Percentiles rank a stretch among this genome's conserved stretches.
These are phyloP conservation scores for Oxyruncus cristatus DNA, from an alignment of 2,113 vertebrate genomes.

Conservation along the genomic window DNA sequence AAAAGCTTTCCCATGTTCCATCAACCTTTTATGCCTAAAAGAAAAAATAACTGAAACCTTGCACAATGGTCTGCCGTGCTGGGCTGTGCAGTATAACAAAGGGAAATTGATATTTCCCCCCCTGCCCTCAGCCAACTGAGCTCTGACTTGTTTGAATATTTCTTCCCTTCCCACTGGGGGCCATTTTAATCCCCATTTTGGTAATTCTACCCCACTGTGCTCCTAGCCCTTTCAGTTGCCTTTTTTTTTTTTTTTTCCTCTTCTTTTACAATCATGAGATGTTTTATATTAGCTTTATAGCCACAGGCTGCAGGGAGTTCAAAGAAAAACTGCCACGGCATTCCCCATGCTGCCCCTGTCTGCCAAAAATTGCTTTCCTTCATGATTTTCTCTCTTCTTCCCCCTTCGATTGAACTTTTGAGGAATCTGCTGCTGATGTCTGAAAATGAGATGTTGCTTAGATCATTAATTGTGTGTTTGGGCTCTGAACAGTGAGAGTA, in stretches of 20 bases:
- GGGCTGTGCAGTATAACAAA: slow-evolving; percentile 12
- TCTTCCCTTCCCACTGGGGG: slow-evolving; percentile 17
- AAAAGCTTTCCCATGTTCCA: background rate
- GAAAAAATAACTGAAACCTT: background rate
- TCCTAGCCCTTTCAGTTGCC: slow-evolving; percentile 30
- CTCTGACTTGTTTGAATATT: background rate
- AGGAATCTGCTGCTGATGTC: background rate
- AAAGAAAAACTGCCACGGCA: slow-evolving; percentile 69
- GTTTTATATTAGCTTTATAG: slow-evolving; percentile 80
- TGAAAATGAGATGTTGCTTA: background rate
- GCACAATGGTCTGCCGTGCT: background rate
- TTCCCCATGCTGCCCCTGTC: slow-evolving; percentile 16
- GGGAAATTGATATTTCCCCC: background rate
- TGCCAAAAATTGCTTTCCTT: slow-evolving; percentile 31
- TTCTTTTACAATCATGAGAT: slow-evolving; percentile 71
- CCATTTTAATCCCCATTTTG: slow-evolving; percentile 4
- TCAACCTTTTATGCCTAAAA: background rate
- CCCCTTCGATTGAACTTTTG: background rate
- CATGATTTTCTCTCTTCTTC: background rate
- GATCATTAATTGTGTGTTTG: background rate
- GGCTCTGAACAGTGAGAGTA: background rate
- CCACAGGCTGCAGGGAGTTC: slow-evolving; percentile 74
- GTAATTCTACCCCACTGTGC: slow-evolving; percentile 58
- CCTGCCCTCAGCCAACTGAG: background rate
- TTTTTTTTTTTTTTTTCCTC: background rate